These are phyloP conservation scores for Barypeithes pellucidus DNA, from an alignment of 2,888 invertebrate genomes.

Conservation along the genomic window DNA sequence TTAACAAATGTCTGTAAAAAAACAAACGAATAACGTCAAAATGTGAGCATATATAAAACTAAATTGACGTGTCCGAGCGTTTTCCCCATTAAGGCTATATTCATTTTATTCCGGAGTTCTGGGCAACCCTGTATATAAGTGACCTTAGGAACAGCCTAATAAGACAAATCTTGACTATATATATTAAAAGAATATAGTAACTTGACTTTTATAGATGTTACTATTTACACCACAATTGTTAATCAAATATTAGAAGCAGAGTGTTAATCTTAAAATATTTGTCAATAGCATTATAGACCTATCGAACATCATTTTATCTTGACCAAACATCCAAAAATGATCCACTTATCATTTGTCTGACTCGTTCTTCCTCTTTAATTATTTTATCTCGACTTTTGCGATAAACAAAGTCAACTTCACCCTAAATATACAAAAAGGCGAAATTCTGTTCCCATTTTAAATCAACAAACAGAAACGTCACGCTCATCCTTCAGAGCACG, in stretches of 20 bases:
- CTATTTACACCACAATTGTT: no score
- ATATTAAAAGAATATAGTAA: no score
- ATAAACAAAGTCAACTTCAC: constrained; percentile 33
- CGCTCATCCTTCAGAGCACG: constrained; percentile 13
- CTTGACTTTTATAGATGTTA: no score
- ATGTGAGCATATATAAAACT: no score
- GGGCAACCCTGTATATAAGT: no score
- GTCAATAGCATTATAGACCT: background rate
- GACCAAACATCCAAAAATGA: constrained; percentile 27
- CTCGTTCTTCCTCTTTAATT: constrained; percentile 32
- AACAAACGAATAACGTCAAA: no score
- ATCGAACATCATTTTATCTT: constrained; percentile 17
- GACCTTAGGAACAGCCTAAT: no score
- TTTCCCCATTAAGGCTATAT: no score
- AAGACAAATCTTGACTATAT: no score
- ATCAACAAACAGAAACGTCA: constrained; percentile 19
- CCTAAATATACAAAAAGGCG: constrained; percentile 13
- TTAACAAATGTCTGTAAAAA: no score
- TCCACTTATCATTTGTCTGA: constrained; percentile 40
- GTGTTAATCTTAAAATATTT: background rate
- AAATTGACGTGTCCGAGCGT: no score
- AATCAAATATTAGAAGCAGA: background rate
- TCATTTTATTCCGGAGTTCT: no score
- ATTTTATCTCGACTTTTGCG: constrained; percentile 34
- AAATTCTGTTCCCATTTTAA: constrained; percentile 14